Base-by-base conservation (phyloP, 2,888 invertebrate species). In the Mycalesis mineus region DNA sequence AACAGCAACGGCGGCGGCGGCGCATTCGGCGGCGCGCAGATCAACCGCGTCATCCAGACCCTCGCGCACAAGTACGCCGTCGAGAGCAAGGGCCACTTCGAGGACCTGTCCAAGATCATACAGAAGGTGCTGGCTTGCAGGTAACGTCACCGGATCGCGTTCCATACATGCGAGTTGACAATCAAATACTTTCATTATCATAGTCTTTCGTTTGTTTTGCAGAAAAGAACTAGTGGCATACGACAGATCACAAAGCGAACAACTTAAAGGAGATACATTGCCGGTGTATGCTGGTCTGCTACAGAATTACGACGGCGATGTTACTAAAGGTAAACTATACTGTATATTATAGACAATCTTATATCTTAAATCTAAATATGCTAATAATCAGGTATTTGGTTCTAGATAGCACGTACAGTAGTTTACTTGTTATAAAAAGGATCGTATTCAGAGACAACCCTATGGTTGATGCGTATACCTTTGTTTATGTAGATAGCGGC, bases 41-140 rank as follows among this genome's bases (percentile, higher is more conserved):
- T 98, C 42, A 98, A 98, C 84, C 94, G 95, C 77, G 95, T 96
- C 51, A 98, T 98, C 70, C 98, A 98, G 78, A 93, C 96, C 66
- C 91, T 98, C 40, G 98, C 98, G 1, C 97, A 97, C 80, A 96
- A 97, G 76, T 98, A 98, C 84, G 97, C 98, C 79, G 95, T 94
- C 47, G 98, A 99, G 72, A 98, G 98, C 77, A 97, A 97, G 79
- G 94, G 95, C 5, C 95, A 97, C 7, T 98, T 98, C 80, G 98
- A 98, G 75, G 98, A 98, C 75, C 91, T 99, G 1, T 97, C 95
- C 74, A 95, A 95, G 83, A 95, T 95, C 64, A 95, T 95, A 67
- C 95, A 97, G 91, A 95, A 96, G 77, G 97, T 98, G 17, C 90
- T 97, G 64, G 97, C 98, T 0, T 97, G 97, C 75, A 94, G 92